Percentiles rank a stretch among this genome's conserved stretches.
Evolutionary conservation across 2,888 invertebrate species (phyloP).

Genomic region (Plagiodera versicolora): DNA sequence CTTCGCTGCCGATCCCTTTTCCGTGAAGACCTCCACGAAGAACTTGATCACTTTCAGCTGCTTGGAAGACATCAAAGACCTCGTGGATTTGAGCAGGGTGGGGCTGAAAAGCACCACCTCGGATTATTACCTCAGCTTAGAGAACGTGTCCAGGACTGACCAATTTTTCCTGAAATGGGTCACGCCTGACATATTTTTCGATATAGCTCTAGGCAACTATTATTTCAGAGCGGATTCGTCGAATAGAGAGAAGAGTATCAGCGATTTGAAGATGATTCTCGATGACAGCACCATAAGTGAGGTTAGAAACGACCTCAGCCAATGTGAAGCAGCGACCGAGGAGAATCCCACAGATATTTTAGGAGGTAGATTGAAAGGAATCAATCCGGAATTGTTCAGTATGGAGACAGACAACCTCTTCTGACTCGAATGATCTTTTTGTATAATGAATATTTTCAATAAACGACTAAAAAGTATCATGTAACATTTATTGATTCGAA

Average conservation of each 20-base stretch:
- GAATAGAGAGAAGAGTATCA: not conserved
- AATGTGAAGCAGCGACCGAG: not conserved
- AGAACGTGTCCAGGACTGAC: slow-evolving; percentile 26
- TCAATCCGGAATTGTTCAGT: slow-evolving; percentile 18
- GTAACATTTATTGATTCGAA: no score
- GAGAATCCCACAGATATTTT: no score
- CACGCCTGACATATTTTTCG: slow-evolving; percentile 33
- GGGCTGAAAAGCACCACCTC: slow-evolving; percentile 27
- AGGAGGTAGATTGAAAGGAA: slow-evolving; percentile 19
- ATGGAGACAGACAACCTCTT: not conserved
- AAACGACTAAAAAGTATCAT: no score
- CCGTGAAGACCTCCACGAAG: slow-evolving; percentile 16
- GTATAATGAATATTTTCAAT: no score
- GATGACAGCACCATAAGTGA: slow-evolving; percentile 11
- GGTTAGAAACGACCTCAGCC: not conserved
- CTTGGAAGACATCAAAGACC: slow-evolving; percentile 31
- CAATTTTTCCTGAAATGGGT: slow-evolving; percentile 32
- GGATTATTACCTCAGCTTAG: slow-evolving; percentile 22
- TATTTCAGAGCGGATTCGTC: slow-evolving; percentile 19
- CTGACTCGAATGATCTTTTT: not conserved
- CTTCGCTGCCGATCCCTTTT: slow-evolving; percentile 27
- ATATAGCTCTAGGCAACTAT: slow-evolving; percentile 31
- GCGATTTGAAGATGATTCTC: slow-evolving; percentile 22
- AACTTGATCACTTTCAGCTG: slow-evolving; percentile 29
- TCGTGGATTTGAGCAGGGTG: slow-evolving; percentile 25